A percentile compares a stretch with the other conserved stretches of the same genome.
These are phyloP conservation scores for Antechinus flavipes DNA, from an alignment of 2,113 vertebrate genomes.

Conservation along the genomic window DNA sequence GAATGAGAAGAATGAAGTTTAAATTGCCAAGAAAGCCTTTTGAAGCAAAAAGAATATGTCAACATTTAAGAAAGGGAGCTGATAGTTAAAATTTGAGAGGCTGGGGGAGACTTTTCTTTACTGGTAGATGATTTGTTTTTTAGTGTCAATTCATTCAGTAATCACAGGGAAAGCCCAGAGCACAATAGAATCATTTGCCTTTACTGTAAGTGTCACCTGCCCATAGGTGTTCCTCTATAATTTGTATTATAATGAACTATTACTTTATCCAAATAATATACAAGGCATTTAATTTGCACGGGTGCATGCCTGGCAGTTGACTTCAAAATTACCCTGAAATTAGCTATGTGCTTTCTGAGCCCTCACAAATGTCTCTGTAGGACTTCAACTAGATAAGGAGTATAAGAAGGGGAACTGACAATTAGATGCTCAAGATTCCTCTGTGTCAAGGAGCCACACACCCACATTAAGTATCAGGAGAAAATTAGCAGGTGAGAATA, in stretches of 20 bases:
- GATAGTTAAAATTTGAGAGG: constrained; percentile 2
- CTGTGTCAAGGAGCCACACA: neutral
- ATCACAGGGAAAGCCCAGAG: constrained; percentile 47
- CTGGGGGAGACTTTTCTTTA: constrained; percentile 46
- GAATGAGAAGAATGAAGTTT: constrained; percentile 16
- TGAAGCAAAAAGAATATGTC: constrained; percentile 31
- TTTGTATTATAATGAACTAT: constrained; percentile 62
- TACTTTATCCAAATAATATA: constrained; percentile 61
- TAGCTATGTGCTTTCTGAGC: constrained; percentile 30
- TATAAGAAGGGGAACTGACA: accelerated
- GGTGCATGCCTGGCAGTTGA: constrained; percentile 50
- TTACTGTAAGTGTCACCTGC: constrained; percentile 36
- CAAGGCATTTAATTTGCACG: constrained; percentile 60
- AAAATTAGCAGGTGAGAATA: neutral
- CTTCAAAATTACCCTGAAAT: constrained; percentile 56
- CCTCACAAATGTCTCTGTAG: neutral
- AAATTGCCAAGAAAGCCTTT: constrained; percentile 47
- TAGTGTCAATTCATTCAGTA: constrained; percentile 26
- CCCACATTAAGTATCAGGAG: neutral
- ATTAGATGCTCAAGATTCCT: neutral
- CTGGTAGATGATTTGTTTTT: constrained; percentile 55
- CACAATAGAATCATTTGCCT: neutral
- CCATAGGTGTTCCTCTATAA: constrained; percentile 58
- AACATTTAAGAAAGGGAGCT: constrained; percentile 33
- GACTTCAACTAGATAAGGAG: neutral